Conservation (phyloP, 2,113 vertebrate species). For the Eira barbara region DNA sequence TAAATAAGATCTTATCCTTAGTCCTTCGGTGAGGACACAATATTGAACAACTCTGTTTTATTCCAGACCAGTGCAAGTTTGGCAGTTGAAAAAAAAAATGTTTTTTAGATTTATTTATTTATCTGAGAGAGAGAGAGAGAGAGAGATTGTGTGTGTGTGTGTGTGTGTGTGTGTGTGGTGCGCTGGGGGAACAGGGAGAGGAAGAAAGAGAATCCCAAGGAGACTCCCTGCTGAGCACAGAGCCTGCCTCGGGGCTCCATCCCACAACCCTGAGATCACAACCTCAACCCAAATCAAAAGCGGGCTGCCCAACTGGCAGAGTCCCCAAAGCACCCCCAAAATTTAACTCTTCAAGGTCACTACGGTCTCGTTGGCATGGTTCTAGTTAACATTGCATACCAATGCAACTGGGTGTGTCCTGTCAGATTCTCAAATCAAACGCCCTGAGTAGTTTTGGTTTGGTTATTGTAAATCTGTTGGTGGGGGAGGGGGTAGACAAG, state of each 20-base stretch:
- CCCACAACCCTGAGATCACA: not conserved
- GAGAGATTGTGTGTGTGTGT: too few species aligned
- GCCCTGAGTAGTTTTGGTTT: not conserved
- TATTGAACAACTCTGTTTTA: not conserved
- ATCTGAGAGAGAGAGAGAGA: not conserved
- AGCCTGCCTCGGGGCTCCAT: not conserved
- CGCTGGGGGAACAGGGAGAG: not conserved
- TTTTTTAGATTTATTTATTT: not conserved
- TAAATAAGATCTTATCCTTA: not conserved
- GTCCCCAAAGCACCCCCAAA: not conserved
- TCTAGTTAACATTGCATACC: not conserved
- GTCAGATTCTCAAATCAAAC: not conserved
- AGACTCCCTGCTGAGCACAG: not conserved
- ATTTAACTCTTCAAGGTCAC: not conserved
- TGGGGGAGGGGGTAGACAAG: not conserved
- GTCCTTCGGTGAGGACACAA: not conserved
- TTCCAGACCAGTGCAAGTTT: not conserved
- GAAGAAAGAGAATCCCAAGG: not conserved
- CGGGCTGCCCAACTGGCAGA: not conserved
- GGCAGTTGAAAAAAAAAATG: not conserved
- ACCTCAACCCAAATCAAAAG: not conserved
- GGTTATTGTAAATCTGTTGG: not conserved
- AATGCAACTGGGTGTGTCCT: not conserved
- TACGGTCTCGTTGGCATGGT: not conserved
- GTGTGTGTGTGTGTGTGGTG: too few species aligned